These are phyloP conservation scores for Sminthurinus signatus DNA, from an alignment of 1,140 invertebrate species.

Conservation along the genomic window DNA sequence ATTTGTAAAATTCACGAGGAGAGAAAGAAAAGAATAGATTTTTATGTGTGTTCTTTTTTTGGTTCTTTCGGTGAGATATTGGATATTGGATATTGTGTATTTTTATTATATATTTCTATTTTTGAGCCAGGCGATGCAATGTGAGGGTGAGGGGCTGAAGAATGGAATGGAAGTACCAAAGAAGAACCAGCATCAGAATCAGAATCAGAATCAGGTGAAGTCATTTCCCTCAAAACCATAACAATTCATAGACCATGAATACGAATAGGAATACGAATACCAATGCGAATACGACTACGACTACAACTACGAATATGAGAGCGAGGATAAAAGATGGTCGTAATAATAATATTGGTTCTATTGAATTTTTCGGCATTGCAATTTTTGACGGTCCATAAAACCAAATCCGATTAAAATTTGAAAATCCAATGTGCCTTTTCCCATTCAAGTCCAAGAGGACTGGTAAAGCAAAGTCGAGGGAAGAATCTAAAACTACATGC, in stretches of 20 bases:
- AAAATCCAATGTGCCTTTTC: conserved; percentile 1
- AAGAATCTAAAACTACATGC: too few species aligned
- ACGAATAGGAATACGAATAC: neutral
- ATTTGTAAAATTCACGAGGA: too few species aligned
- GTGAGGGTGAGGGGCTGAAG: too few species aligned
- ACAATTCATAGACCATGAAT: conserved; percentile 2
- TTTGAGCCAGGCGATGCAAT: too few species aligned
- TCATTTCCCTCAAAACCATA: conserved; percentile 5
- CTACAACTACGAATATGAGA: too few species aligned
- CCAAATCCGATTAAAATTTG: conserved; percentile 12
- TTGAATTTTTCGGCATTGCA: neutral
- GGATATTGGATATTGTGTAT: neutral
- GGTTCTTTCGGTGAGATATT: neutral
- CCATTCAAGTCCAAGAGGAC: too few species aligned
- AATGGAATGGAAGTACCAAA: neutral
- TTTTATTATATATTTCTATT: too few species aligned
- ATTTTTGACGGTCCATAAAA: conserved; percentile 16
- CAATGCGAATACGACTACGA: too few species aligned
- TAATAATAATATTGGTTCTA: conserved; percentile 8
- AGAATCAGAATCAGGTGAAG: conserved; percentile 4
- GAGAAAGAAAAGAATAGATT: neutral
- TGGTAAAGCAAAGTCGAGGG: too few species aligned
- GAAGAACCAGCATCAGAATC: neutral
- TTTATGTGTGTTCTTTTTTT: neutral
- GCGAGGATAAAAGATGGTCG: too few species aligned